These are phyloP conservation scores for Hippocampus comes DNA, from an alignment of 2,113 vertebrate species.

Conservation along the genomic window DNA sequence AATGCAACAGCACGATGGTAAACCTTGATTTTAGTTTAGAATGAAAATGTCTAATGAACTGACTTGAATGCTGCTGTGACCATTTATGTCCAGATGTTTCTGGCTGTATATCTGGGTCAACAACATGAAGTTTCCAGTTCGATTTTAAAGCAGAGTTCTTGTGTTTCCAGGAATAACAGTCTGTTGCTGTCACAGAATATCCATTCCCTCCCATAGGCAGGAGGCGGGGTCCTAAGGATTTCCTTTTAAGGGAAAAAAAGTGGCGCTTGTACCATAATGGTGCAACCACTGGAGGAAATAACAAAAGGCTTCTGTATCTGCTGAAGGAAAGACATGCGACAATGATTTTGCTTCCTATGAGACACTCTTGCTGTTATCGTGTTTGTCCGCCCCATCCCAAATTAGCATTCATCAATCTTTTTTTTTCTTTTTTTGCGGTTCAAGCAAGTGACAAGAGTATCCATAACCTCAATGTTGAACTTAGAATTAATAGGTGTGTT, in stretches of 20 bases:
- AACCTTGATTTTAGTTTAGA: neutral
- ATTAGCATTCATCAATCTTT: neutral
- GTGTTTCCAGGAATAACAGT: constrained; percentile 9
- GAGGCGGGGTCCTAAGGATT: constrained; percentile 17
- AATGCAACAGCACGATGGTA: neutral
- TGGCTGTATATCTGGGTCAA: neutral
- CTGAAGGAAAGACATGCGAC: constrained; percentile 12
- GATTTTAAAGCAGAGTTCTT: neutral
- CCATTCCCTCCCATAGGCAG: constrained; percentile 9
- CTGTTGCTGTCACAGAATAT: constrained; percentile 3
- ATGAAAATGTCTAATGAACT: neutral
- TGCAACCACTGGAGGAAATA: constrained; percentile 33
- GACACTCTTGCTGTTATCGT: neutral
- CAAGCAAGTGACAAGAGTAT: neutral
- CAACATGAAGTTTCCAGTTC: neutral
- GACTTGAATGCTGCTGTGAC: neutral
- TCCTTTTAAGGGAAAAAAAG: constrained; percentile 70
- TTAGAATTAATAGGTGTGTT: neutral
- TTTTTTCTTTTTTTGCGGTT: neutral
- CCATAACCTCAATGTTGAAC: neutral
- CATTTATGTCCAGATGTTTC: neutral
- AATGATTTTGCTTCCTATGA: neutral
- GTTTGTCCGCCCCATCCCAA: neutral
- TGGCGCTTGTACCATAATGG: constrained; percentile 34
- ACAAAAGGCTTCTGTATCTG: constrained; percentile 18